Evolutionary conservation across 2,113 vertebrate species (phyloP).

Genomic region (Columba livia): DNA sequence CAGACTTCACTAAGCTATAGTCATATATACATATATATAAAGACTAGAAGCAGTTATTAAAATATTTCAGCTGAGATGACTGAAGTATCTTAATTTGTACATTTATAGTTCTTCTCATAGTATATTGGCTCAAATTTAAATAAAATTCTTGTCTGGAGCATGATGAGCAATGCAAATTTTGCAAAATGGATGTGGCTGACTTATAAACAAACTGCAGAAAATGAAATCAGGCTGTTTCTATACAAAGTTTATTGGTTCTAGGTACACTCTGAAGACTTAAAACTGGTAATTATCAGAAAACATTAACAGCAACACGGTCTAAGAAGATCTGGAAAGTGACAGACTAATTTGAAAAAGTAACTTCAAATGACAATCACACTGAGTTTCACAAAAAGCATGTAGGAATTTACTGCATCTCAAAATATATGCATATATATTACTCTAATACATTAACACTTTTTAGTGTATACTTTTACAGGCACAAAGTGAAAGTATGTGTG

Average conservation of each 20-base stretch:
- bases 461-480: background rate
- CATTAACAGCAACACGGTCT: background rate
- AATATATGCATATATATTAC: accelerated
- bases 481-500: background rate
- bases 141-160: background rate
- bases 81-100: accelerated
- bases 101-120: background rate
- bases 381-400: background rate
- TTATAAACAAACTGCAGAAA: background rate
- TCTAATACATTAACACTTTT: background rate
- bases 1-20: background rate
- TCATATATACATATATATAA: background rate
- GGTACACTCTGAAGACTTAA: background rate
- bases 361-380: background rate
- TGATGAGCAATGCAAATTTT: background rate
- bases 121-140: background rate
- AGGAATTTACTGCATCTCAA: background rate
- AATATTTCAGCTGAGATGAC: background rate
- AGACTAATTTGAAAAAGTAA: background rate
- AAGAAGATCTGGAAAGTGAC: background rate
- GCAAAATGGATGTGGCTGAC: background rate
- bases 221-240: background rate
- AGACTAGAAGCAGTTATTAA: background rate
- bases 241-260: background rate
- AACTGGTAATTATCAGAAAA: background rate